Evolutionary conservation across 2,888 invertebrate genomes (phyloP).

Genomic region (Scaptomyza tumidula): DNA sequence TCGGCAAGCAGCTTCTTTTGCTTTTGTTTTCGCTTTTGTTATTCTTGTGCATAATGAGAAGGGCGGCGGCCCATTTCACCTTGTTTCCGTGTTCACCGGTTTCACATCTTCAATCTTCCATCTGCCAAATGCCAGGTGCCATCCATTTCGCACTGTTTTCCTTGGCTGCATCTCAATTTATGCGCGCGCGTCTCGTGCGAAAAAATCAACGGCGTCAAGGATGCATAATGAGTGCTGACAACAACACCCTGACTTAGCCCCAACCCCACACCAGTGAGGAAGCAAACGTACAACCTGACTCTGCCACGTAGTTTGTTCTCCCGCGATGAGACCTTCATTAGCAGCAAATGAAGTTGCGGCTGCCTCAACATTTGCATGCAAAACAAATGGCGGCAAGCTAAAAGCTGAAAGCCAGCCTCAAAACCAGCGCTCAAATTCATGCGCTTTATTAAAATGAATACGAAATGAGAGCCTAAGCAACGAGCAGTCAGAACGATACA

Average conservation of each 20-base stretch:
- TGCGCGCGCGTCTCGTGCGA: slow-evolving; percentile 67
- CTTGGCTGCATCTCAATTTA: slow-evolving; percentile 59
- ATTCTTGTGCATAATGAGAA: slow-evolving; percentile 70
- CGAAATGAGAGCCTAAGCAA: slow-evolving; percentile 56
- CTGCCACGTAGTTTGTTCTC: background rate
- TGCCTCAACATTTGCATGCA: slow-evolving; percentile 67
- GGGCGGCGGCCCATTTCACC: slow-evolving; percentile 12
- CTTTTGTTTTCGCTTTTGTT: slow-evolving; percentile 67
- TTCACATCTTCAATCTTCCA: slow-evolving; percentile 10
- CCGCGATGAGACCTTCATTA: slow-evolving; percentile 59
- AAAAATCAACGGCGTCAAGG: slow-evolving; percentile 71
- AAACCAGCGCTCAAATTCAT: slow-evolving; percentile 70
- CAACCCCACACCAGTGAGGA: background rate
- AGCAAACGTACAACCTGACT: background rate
- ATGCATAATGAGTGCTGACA: slow-evolving; percentile 72
- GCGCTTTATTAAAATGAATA: slow-evolving; percentile 78
- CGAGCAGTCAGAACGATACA: slow-evolving; percentile 15
- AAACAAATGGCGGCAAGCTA: slow-evolving; percentile 50
- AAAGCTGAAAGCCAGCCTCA: slow-evolving; percentile 57
- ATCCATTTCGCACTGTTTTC: background rate
- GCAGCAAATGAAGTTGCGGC: slow-evolving; percentile 75
- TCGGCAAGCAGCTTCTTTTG: slow-evolving; percentile 36
- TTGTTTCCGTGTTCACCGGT: slow-evolving; percentile 8
- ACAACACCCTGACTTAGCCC: background rate
- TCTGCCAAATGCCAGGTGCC: slow-evolving; percentile 7